Conservation (phyloP, 2,888 invertebrate genomes). For the Orthonevra nobilis region DNA sequence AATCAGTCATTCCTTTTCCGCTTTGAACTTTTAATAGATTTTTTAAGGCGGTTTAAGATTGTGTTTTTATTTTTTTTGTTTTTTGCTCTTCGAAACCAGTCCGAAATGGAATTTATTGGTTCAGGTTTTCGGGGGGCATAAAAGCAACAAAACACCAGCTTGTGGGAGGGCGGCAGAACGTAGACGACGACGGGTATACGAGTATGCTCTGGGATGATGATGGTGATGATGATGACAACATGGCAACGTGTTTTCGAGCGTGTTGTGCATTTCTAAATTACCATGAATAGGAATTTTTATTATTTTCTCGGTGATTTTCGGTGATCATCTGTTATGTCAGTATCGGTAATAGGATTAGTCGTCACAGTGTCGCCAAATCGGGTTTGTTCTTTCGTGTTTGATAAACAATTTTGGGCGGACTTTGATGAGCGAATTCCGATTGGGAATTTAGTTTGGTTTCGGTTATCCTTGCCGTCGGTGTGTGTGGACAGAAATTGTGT, state of each 20-base stretch:
- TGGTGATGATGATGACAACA: slow-evolving; percentile 34
- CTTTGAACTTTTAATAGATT: slow-evolving; percentile 1
- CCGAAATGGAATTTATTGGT: slow-evolving; percentile 33
- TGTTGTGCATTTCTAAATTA: slow-evolving; percentile 50
- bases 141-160: not conserved
- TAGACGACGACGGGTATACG: too few species aligned
- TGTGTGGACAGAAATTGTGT: not conserved
- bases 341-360: slow-evolving; percentile 38
- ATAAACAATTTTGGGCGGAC: not conserved
- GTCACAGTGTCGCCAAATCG: slow-evolving; percentile 12
- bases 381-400: slow-evolving; percentile 9
- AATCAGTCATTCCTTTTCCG: slow-evolving; percentile 10
- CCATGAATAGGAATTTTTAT: slow-evolving; percentile 46
- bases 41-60: not conserved
- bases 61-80: slow-evolving; percentile 1
- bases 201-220: slow-evolving; percentile 24
- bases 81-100: slow-evolving; percentile 40
- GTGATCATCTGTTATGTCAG: slow-evolving; percentile 23
- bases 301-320: slow-evolving; percentile 41
- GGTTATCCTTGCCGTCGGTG: slow-evolving; percentile 31
- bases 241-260: slow-evolving; percentile 34
- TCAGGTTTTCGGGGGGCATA: slow-evolving; percentile 15
- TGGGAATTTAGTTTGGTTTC: slow-evolving; percentile 25
- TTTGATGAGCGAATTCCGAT: not conserved
- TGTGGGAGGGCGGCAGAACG: too few species aligned